A percentile compares a stretch with the other conserved stretches of the same genome.
Evolutionary conservation across 2,888 invertebrate genomes (phyloP).

Genomic region (Isoperla grammatica): DNA sequence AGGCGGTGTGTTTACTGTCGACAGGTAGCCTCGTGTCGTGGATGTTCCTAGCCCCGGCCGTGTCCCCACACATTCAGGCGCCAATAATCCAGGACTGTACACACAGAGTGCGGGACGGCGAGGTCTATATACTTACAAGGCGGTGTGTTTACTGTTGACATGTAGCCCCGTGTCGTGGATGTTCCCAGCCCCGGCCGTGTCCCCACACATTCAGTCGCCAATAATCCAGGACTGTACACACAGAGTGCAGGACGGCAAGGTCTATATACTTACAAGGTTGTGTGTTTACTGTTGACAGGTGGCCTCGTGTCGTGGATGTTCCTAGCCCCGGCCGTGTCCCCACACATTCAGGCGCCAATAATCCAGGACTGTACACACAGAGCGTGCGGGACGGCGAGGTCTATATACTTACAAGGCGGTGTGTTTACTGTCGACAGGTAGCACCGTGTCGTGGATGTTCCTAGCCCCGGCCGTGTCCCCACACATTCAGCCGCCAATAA

Average conservation of each 20-base stretch:
- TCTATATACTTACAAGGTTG: no score
- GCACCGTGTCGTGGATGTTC: slow-evolving; percentile 75
- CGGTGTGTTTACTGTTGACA: no score
- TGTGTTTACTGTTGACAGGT: slow-evolving; percentile 49
- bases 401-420: no score
- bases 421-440: no score
- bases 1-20: slow-evolving; percentile 29
- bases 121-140: no score
- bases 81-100: slow-evolving; percentile 84
- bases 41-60: slow-evolving; percentile 78
- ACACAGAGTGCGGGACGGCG: no score
- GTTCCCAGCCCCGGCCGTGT: slow-evolving; percentile 79
- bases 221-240: slow-evolving; percentile 85
- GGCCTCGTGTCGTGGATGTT: slow-evolving; percentile 76
- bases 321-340: slow-evolving; percentile 86
- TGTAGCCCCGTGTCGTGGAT: slow-evolving; percentile 82
- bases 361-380: slow-evolving; percentile 83
- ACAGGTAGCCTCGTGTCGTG: slow-evolving; percentile 78
- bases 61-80: slow-evolving; percentile 70
- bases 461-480: slow-evolving; percentile 90
- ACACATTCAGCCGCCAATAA: slow-evolving; percentile 71
- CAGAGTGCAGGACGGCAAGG: no score
- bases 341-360: slow-evolving; percentile 68
- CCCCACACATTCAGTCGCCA: slow-evolving; percentile 66
- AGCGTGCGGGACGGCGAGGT: no score